Percentiles rank a stretch among this genome's conserved stretches.
These are phyloP conservation scores for Chlorops oryzae DNA, from an alignment of 1,140 invertebrate species.

Conservation along the genomic window DNA sequence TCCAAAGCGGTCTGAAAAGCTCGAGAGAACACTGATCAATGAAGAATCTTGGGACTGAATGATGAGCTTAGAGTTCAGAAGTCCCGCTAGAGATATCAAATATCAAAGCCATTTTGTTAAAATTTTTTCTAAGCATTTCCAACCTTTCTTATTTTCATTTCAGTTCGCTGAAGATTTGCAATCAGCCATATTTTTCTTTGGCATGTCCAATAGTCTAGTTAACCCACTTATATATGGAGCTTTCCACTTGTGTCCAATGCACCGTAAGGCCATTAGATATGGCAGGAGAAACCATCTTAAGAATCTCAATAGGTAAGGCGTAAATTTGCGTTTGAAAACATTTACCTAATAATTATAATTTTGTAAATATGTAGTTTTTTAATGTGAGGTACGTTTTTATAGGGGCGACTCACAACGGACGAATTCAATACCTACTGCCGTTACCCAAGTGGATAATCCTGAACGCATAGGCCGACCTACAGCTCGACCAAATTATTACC, in stretches of 20 bases:
- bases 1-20: no score
- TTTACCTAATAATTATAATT: background rate
- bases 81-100: no score
- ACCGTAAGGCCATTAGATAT: constrained; percentile 31
- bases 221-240: constrained; percentile 85
- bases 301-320: constrained; percentile 37
- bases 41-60: no score
- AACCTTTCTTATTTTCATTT: constrained; percentile 1
- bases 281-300: constrained; percentile 33
- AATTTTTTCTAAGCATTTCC: no score
- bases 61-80: no score
- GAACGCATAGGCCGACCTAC: constrained; percentile 29
- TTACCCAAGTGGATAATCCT: constrained; percentile 37
- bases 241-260: constrained; percentile 65
- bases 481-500: constrained; percentile 41
- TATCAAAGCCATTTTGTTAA: no score
- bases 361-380: background rate
- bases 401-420: constrained; percentile 44
- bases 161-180: constrained; percentile 58
- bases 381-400: constrained; percentile 5
- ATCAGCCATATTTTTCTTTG: constrained; percentile 73
- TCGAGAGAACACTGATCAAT: no score
- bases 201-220: constrained; percentile 79
- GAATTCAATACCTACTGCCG: constrained; percentile 40
- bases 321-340: background rate